Percentiles rank a stretch among this genome's conserved stretches.
phyloP scores from a whole-genome alignment of 2,797 vertebrate species.

The Poliocrania exsul region DNA sequence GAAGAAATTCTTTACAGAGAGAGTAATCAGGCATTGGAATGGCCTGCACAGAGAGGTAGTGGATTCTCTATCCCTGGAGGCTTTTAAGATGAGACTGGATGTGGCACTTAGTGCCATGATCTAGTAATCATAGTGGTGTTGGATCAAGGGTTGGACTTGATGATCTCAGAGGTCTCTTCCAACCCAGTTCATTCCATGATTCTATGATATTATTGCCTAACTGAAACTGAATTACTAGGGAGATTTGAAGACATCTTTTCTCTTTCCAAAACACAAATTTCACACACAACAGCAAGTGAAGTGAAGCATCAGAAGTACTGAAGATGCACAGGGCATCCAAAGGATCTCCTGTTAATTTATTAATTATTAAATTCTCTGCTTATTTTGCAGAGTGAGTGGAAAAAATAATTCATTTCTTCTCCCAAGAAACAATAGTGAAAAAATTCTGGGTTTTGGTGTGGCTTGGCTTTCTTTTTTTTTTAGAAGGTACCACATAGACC shows the following conservation, averaged over 20 bases:
- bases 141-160: too few species aligned
- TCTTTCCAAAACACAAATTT: background rate
- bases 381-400: background rate
- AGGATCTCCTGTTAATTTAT: background rate
- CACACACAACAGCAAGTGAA: background rate
- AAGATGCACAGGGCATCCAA: background rate
- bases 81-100: too few species aligned
- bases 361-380: background rate
- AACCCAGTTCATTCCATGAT: too few species aligned
- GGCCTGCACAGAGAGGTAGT: too few species aligned
- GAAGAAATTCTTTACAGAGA: too few species aligned
- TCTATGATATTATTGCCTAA: background rate
- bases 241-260: background rate
- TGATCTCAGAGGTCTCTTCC: too few species aligned
- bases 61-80: too few species aligned
- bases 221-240: background rate
- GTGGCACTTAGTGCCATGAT: too few species aligned
- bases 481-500: background rate
- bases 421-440: background rate
- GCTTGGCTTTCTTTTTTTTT: background rate
- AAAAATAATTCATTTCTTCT: background rate
- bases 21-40: too few species aligned
- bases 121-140: too few species aligned
- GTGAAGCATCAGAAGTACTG: background rate
- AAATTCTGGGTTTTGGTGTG: background rate